Conservation (phyloP, 2,797 vertebrate genomes). For the Morelia viridis region DNA sequence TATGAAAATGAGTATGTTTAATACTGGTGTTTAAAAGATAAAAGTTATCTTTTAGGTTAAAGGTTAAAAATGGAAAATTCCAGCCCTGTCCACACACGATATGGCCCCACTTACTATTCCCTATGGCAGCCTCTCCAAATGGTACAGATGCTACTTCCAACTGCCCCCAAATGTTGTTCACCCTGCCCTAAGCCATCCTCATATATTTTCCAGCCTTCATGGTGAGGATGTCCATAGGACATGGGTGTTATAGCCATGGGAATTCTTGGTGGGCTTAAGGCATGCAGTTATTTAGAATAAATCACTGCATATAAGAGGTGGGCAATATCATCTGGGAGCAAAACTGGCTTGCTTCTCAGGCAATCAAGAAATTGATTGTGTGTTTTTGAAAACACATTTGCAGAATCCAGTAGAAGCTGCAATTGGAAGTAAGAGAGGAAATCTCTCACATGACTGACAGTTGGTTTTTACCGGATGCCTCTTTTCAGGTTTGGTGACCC, state of each 20-base stretch:
- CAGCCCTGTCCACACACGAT: too few species aligned
- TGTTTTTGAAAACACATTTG: constrained; percentile 1
- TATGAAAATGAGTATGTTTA: too few species aligned
- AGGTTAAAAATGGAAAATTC: too few species aligned
- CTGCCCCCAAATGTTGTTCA: too few species aligned
- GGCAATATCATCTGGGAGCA: constrained; percentile 17
- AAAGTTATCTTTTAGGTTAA: too few species aligned
- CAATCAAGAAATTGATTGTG: neutral
- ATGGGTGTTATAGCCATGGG: neutral
- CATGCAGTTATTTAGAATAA: neutral
- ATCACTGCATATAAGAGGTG: neutral
- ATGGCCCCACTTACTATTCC: too few species aligned
- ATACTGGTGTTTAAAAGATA: too few species aligned
- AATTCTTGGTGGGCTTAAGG: neutral
- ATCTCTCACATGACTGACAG: neutral
- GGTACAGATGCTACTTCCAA: too few species aligned
- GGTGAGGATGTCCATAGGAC: constrained; percentile 26
- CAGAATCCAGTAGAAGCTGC: neutral
- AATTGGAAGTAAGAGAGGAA: neutral
- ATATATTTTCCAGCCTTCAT: constrained; percentile 7
- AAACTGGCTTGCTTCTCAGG: neutral
- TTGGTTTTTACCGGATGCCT: neutral
- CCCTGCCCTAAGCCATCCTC: neutral
- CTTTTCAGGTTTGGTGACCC: neutral
- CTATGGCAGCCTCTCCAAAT: too few species aligned